Conservation (phyloP, 2,888 invertebrate genomes). For the Lapara coniferarum region DNA sequence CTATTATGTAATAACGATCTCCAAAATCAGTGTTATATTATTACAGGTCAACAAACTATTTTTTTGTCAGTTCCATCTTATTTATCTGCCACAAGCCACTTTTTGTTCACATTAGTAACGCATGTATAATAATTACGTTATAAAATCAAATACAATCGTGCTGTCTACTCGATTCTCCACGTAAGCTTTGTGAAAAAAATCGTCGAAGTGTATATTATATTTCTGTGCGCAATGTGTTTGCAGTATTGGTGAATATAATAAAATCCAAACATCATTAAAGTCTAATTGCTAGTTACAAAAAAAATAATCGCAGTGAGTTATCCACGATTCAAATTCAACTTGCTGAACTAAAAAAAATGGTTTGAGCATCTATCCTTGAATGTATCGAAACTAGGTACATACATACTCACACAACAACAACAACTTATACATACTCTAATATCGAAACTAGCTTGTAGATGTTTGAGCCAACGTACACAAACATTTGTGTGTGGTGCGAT, state of each 20-base stretch:
- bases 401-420: too few species aligned
- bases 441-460: slow-evolving; percentile 5
- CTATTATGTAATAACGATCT: background rate
- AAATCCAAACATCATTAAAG: too few species aligned
- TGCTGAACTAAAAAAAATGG: too few species aligned
- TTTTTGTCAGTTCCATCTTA: background rate
- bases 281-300: too few species aligned
- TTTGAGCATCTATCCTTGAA: background rate
- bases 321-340: too few species aligned
- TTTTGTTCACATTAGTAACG: slow-evolving; percentile 7
- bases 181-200: background rate
- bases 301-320: too few species aligned
- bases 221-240: background rate
- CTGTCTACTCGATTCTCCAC: background rate
- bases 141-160: background rate
- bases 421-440: too few species aligned
- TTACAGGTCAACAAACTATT: background rate
- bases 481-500: slow-evolving; percentile 35
- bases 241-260: too few species aligned
- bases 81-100: slow-evolving; percentile 1
- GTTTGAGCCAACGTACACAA: slow-evolving; percentile 37
- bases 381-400: background rate
- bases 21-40: background rate
- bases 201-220: background rate
- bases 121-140: slow-evolving; percentile 4